Base-by-base conservation (phyloP, 2,888 invertebrate species). In the Antitype chi region DNA sequence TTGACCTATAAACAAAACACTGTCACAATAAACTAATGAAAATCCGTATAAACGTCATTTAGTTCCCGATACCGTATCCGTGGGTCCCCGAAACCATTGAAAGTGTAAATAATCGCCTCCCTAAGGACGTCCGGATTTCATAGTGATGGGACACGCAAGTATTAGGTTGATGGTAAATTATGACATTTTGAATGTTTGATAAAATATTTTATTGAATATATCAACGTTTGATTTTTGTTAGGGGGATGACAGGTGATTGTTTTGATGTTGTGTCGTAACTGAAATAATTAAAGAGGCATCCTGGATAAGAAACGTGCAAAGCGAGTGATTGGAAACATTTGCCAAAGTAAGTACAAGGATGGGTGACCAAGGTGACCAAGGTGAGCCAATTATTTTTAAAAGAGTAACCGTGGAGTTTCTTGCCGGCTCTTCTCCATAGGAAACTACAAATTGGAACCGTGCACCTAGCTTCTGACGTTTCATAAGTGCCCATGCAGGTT, bases 101-200 rank as follows among this genome's bases (percentile, higher is more conserved):
- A 63, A 68, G 80, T 84, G 84, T 59, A 84, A 84, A 63, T 82
- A 84, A 82, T 82, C 67, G 23, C 64, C 84, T 82, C 84, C 84
- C 81, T 70, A 43, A 75, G 84, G 81, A 80, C 52, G 63, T 55
- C 63, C 66, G 84, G 68, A 28, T 57, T 47, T 83, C 63, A 81
- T 70, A 68, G 80, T 67, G 49, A 67, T 8, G 70, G 13, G 74
- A 55, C 81, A 84, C 81, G 81, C 81, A 13, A 64, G 52, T 68
- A 74, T 53, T 52, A 52, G 0, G 23, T 52, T 69, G 23, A 59
- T 57, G 43, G 47, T 57, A 67, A 52, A 62, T 82, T 55, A 47
- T 63, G 53, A 68, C n/a, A 49, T 67, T 60, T 57, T 70, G 25
- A 20, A 60, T 66, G 47, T 70, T 64, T 20, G 7, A 23, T 64